Conservation (phyloP, 2,113 vertebrate genomes). For the Ptilonorhynchus violaceus region DNA sequence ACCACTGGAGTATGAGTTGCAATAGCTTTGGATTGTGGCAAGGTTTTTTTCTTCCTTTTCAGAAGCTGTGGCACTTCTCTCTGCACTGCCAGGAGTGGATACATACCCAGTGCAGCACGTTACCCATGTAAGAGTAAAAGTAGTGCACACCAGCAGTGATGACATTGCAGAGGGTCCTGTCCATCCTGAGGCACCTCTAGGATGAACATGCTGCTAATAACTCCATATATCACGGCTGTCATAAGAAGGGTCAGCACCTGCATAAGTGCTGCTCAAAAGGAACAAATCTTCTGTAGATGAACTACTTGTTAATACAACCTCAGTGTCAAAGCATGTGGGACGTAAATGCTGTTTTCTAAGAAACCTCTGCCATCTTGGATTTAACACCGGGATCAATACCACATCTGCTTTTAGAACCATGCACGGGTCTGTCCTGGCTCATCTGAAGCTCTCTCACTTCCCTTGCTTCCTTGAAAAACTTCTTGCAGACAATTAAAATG, state of each 20-base stretch:
- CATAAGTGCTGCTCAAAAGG: not conserved
- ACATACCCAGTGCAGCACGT: fast-evolving
- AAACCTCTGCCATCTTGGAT: not conserved
- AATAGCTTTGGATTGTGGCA: not conserved
- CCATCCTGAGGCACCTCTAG: not conserved
- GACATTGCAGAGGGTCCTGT: not conserved
- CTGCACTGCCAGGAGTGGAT: not conserved
- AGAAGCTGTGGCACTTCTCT: not conserved
- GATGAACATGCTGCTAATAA: not conserved
- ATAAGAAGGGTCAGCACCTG: not conserved
- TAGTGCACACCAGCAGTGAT: fast-evolving
- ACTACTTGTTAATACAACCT: not conserved
- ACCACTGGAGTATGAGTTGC: not conserved
- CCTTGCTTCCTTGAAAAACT: not conserved
- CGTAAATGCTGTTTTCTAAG: not conserved
- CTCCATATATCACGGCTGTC: not conserved
- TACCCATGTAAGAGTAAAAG: not conserved
- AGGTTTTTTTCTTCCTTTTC: not conserved
- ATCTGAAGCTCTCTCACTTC: not conserved
- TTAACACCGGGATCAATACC: not conserved
- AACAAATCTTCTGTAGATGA: not conserved
- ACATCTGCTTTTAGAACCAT: not conserved
- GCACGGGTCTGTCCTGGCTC: not conserved
- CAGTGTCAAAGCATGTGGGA: not conserved
- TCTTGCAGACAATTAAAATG: not conserved